Evolutionary conservation across 2,888 invertebrate species (phyloP).

Genomic region (Dendrolimus pini): DNA sequence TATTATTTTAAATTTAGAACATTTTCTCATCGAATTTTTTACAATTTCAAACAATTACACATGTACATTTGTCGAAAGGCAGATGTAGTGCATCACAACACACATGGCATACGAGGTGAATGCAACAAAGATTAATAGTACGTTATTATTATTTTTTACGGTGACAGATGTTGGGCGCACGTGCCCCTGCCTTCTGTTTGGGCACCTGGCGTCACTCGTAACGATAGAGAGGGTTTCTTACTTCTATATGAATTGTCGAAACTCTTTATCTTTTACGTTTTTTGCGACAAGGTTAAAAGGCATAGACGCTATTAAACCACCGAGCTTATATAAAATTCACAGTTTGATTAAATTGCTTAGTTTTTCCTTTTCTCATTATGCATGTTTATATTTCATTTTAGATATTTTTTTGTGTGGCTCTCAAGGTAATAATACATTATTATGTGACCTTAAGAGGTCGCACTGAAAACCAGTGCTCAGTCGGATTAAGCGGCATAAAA

Average conservation of each 20-base stretch:
- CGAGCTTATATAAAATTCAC: too few species aligned
- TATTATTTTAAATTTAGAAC: too few species aligned
- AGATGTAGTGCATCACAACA: slow-evolving; percentile 41
- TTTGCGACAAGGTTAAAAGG: neutral
- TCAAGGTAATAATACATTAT: too few species aligned
- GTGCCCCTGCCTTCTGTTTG: slow-evolving; percentile 47
- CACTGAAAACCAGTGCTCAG: too few species aligned
- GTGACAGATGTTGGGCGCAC: slow-evolving; percentile 62
- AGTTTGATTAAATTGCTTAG: too few species aligned
- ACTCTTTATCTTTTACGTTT: neutral
- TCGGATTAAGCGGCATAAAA: too few species aligned
- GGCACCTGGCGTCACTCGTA: slow-evolving; percentile 53
- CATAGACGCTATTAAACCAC: too few species aligned
- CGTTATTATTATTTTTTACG: slow-evolving; percentile 41
- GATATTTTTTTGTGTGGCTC: too few species aligned
- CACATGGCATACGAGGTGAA: slow-evolving; percentile 50
- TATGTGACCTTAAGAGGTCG: too few species aligned
- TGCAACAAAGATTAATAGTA: slow-evolving; percentile 49
- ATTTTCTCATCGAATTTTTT: too few species aligned
- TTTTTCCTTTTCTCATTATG: too few species aligned
- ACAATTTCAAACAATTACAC: neutral
- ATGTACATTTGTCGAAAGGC: slow-evolving; percentile 8
- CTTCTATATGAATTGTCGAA: neutral
- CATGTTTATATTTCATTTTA: too few species aligned
- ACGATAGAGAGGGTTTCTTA: slow-evolving; percentile 34